Evolutionary conservation across 2,797 vertebrate species (phyloP), one percentile per base, ranked within the genome.

Genomic region (Staurois parvus): DNA sequence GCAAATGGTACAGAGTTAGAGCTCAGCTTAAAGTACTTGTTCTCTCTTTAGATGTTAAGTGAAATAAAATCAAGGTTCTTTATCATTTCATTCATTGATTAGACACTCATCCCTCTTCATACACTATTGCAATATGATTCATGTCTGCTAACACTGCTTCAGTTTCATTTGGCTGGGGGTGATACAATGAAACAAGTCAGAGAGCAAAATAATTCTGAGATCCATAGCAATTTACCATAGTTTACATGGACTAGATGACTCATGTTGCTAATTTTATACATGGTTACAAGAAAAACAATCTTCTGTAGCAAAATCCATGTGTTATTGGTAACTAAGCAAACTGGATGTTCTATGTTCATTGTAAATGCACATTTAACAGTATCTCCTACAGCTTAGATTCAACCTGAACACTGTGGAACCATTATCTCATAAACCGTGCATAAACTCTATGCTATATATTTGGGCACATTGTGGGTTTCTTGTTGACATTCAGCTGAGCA

Each of bases 221-320:
- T 79, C 81, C 12, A 40, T 79, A 83, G 75, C 85, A 68, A 87
- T 87, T 42, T 64, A 83, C 81, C 81, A 87, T 84, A 75, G 75
- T 83, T 87, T 83, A 87, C 76, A 87, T 79, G 76, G 70, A 30
- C 69, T 56, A 11, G 68, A 78, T 87, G 81, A 87, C 76, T 87
- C 85, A 87, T 75, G 81, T 75, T 83, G 68, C 85, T 87, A 87
- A 87, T 79, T 83, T 79, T 83, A 87, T 62, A 74, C 85, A 74
- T 83, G 74, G 75, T 83, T 83, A 87, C 80, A 79, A 79, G 79
- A 82, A 82, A 86, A 56, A 83, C 76, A 83, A 79, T 69, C 79
- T 76, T 83, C 48, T 87, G 76, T 83, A 62, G 30, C 75, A 87
- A 79, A 70, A 59, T 77, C 37, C 75, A 83, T 67, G 76, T 87